A percentile compares a stretch with the other conserved stretches of the same genome.
phyloP scores from a whole-genome alignment of 2,797 vertebrate species.

The Protonibea diacanthus region DNA sequence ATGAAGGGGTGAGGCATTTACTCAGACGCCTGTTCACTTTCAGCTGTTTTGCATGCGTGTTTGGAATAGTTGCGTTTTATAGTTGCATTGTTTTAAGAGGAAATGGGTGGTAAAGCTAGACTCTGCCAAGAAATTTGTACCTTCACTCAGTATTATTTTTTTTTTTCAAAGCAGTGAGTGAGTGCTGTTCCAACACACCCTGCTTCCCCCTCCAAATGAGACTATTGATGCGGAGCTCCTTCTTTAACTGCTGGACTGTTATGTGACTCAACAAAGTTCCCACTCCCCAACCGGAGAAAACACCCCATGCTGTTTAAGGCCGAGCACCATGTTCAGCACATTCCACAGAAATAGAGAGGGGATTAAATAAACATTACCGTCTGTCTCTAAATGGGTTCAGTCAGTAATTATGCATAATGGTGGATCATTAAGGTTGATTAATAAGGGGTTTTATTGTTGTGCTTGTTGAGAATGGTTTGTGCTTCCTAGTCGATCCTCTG shows the following conservation, averaged over 20 bases:
- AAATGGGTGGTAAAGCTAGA: conserved; percentile 65
- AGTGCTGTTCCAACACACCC: conserved; percentile 57
- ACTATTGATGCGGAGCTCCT: conserved; percentile 49
- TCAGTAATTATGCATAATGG: conserved; percentile 77
- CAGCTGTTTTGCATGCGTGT: conserved; percentile 44
- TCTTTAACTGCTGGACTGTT: conserved; percentile 12
- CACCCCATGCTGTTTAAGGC: conserved; percentile 25
- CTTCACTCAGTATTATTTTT: conserved; percentile 12
- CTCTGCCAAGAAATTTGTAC: conserved; percentile 67
- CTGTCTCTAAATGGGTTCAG: conserved; percentile 75
- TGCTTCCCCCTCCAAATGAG: conserved; percentile 53
- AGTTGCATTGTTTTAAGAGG: conserved; percentile 70
- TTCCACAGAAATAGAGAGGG: conserved; percentile 73
- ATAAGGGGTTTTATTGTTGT: conserved; percentile 71
- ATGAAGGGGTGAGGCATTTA: conserved; percentile 37
- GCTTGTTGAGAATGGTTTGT: conserved; percentile 54
- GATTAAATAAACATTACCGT: conserved; percentile 75
- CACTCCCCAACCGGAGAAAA: conserved; percentile 18
- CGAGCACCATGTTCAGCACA: conserved; percentile 66
- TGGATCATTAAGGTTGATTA: conserved; percentile 77
- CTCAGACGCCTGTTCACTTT: conserved; percentile 15
- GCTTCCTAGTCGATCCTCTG: conserved; percentile 42
- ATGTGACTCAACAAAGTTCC: conserved; percentile 55
- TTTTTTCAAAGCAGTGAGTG: conserved; percentile 34
- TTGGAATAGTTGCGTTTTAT: conserved; percentile 57